A percentile compares a stretch with the other conserved stretches of the same genome.
Evolutionary conservation across 64 coral and sea anemone genomes (phyloP).

Genomic region (Dendronephthya gigantea): DNA sequence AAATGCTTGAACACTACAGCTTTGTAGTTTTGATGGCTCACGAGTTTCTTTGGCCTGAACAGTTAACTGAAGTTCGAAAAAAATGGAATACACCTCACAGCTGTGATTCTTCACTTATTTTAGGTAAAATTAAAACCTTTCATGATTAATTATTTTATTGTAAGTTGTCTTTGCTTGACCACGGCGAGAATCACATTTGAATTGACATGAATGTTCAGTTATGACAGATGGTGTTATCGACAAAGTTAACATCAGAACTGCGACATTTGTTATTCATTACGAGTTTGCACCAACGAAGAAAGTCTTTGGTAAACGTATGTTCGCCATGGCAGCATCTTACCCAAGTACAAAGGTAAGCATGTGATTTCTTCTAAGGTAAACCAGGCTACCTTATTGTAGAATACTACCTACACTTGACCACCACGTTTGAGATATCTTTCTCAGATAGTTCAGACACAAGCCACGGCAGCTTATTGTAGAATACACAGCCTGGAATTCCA

Average conservation of each 20-base stretch:
- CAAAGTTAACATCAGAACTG: slow-evolving; percentile 58
- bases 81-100: slow-evolving; percentile 87
- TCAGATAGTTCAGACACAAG: too few relatives aligned
- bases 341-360: slow-evolving; percentile 12
- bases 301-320: slow-evolving; percentile 39
- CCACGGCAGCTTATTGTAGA: too few relatives aligned
- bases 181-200: too few relatives aligned
- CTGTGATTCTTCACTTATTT: slow-evolving; percentile 45
- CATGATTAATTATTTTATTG: too few relatives aligned
- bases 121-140: slow-evolving; percentile 30
- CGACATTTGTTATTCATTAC: slow-evolving; percentile 76
- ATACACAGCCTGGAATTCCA: too few relatives aligned
- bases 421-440: too few relatives aligned
- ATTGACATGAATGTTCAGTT: slow-evolving; percentile 53
- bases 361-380: too few relatives aligned
- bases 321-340: slow-evolving; percentile 36
- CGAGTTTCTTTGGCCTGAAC: slow-evolving; percentile 52
- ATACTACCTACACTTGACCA: too few relatives aligned
- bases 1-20: slow-evolving; percentile 44
- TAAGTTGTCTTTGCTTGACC: too few relatives aligned
- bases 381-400: too few relatives aligned
- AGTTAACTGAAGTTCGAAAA: slow-evolving; percentile 45
- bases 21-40: slow-evolving; percentile 48
- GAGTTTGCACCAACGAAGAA: slow-evolving; percentile 52
- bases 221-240: slow-evolving; percentile 80